Base-by-base conservation (phyloP, 2,888 invertebrate species). In the Euphydryas editha region DNA sequence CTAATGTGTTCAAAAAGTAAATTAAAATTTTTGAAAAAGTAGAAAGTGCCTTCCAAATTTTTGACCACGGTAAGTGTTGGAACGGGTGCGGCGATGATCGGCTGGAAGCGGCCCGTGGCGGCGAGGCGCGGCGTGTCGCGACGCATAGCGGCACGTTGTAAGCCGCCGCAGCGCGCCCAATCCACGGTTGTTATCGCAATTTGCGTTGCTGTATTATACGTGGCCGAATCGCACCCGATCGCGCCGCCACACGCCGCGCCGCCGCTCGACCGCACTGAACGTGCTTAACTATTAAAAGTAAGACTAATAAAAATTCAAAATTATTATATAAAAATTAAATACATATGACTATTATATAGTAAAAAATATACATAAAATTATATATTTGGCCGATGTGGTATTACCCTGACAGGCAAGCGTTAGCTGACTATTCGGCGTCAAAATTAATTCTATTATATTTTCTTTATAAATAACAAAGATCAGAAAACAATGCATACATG, bases 21-120 rank as follows among this genome's bases (percentile, higher is more conserved):
- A 92, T 88, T 92, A 85, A 90, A 91, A 86, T 85, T 88, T 91
- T 91, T 88, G 84, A 93, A 94, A 93, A 94, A 93, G 95, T 95
- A 95, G 95, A 95, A 95, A 96, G 95, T 96, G 96, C 96, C 96
- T 96, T 96, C 95, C 95, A 95, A 94, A 93, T 91, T 91, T 91
- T 92, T 92, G 92, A 93, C 92, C 92, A 93, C 88, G 90, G 86
- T 90, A 89, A 94, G 93, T 93, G 94, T 94, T 91, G 94, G 94
- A 88, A 85, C 85, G 81, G 84, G 85, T 88, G 89, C 90, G 94
- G 93, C 94, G 94, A 88, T 79, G 76, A 76, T 73, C 72, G 72
- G 73, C 73, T 72, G 73, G 84, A 81, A 67, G 80, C 81, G 82
- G 81, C 77, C 75, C 78, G 83, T 67, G 74, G 81, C 77, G 73